Conservation (phyloP, 2,113 vertebrate species). For the Boulengeromyrus knoepffleri region DNA sequence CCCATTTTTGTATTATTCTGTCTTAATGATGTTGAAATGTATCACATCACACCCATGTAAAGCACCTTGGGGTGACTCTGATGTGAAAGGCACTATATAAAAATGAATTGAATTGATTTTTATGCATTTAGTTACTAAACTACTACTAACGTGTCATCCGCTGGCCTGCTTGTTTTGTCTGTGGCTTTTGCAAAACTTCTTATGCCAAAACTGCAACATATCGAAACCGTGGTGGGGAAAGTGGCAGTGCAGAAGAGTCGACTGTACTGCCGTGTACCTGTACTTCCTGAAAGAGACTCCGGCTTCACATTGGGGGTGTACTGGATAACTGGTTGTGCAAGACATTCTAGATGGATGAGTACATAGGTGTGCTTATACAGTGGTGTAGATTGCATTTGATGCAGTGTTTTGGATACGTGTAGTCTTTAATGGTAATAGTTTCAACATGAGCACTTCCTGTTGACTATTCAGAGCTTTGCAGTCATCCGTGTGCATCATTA, state of each 20-base stretch:
- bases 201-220: too few relatives aligned
- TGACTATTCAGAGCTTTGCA: not conserved
- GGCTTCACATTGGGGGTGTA: not conserved
- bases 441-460: not conserved
- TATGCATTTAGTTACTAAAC: not conserved
- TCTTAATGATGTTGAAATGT: too few relatives aligned
- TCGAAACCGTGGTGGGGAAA: too few relatives aligned
- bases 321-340: not conserved
- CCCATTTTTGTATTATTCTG: too few relatives aligned
- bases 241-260: too few relatives aligned
- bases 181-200: too few relatives aligned
- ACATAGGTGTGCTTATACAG: not conserved
- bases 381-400: not conserved
- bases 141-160: not conserved
- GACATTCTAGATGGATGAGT: not conserved
- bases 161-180: too few relatives aligned
- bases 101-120: not conserved
- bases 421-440: not conserved
- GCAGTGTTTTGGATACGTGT: not conserved
- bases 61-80: too few relatives aligned
- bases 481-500: not conserved
- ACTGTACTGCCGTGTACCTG: not conserved
- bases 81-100: too few relatives aligned
- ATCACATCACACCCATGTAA: too few relatives aligned
- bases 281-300: not conserved